phyloP scores from a whole-genome alignment of 2,888 invertebrate species.

The Microctonus brassicae region DNA sequence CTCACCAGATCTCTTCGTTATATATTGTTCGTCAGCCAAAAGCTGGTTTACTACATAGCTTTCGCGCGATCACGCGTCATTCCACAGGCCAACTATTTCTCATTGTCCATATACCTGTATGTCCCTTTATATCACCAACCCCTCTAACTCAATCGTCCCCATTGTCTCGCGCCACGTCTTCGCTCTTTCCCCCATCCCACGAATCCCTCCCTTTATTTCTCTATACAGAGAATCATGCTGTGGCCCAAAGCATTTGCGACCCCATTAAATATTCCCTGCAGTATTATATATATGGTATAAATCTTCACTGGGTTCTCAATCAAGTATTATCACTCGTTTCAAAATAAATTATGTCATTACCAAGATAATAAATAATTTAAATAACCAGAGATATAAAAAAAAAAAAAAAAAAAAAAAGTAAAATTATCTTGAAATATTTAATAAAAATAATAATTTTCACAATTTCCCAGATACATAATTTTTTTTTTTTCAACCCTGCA shows the following conservation, averaged over 20 bases:
- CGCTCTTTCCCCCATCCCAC: slow-evolving; percentile 2
- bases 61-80: not conserved
- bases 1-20: slow-evolving; percentile 44
- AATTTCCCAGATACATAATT: no score
- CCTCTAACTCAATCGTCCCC: slow-evolving; percentile 27
- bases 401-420: no score
- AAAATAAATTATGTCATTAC: not conserved
- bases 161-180: slow-evolving; percentile 33
- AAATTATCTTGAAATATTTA: no score
- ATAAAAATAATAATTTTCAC: no score
- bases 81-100: not conserved
- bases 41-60: slow-evolving; percentile 6
- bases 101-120: not conserved
- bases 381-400: no score
- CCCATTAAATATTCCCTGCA: slow-evolving; percentile 20
- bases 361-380: not conserved
- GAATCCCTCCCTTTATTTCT: not conserved
- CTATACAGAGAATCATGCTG: not conserved
- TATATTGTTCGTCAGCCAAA: slow-evolving; percentile 39
- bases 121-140: not conserved
- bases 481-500: no score
- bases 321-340: not conserved
- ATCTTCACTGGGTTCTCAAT: slow-evolving; percentile 28
- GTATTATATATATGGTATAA: no score
- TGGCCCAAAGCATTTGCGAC: slow-evolving; percentile 19